phyloP scores from a whole-genome alignment of 2,113 vertebrate species.

The Laticauda colubrina region DNA sequence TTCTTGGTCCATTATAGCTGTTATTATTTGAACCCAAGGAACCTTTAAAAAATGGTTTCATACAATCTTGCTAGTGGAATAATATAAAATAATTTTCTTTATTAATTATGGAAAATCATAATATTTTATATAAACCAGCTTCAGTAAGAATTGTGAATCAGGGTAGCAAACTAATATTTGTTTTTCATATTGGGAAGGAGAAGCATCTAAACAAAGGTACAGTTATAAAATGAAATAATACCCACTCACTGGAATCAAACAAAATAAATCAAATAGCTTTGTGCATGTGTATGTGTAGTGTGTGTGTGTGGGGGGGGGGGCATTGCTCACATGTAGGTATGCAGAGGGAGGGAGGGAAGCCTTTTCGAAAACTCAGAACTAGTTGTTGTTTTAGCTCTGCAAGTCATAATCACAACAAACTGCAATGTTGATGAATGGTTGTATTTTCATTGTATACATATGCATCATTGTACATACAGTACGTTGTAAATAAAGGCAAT shows the following conservation, averaged over 20 bases:
- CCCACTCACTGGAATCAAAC: not conserved
- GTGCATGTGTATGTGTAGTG: not conserved
- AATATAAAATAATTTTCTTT: not conserved
- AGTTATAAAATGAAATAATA: not conserved
- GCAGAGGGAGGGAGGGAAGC: not conserved
- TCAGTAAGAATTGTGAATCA: not conserved
- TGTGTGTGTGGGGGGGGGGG: accelerated
- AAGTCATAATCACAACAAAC: not conserved
- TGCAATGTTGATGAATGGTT: not conserved
- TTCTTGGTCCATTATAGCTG: not conserved
- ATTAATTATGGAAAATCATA: not conserved
- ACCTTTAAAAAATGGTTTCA: not conserved
- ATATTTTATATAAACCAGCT: not conserved
- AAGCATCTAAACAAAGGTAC: not conserved
- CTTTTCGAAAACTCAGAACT: not conserved
- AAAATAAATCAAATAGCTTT: not conserved
- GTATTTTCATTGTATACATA: not conserved
- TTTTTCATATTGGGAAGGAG: not conserved
- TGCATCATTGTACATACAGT: not conserved
- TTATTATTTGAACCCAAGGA: not conserved
- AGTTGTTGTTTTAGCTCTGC: not conserved
- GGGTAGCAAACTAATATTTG: no score
- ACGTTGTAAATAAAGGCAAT: not conserved
- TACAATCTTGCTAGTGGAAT: not conserved
- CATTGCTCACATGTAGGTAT: not conserved